Conservation (phyloP, 2,888 invertebrate species). For the Oligia latruncula region DNA sequence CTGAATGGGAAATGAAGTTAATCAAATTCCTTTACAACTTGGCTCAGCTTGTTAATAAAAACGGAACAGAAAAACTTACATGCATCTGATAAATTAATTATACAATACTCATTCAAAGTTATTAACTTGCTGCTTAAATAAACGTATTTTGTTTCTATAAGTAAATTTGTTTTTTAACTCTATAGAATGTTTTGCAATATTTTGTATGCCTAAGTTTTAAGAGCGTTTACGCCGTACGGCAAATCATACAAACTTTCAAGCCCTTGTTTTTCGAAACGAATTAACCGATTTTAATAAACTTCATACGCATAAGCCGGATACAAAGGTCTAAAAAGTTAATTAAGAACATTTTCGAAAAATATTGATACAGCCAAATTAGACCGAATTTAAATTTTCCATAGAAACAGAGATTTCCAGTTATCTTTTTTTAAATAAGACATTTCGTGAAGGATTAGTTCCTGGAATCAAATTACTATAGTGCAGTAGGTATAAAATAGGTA, state of each 20-base stretch:
- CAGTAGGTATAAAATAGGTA: background rate
- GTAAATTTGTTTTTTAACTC: background rate
- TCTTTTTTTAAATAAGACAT: too few species aligned
- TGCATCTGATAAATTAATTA: conserved; percentile 16
- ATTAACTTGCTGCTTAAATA: background rate
- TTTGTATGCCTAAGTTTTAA: background rate
- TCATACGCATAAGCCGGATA: too few species aligned
- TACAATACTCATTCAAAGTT: background rate
- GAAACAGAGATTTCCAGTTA: too few species aligned
- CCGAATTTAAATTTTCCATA: too few species aligned
- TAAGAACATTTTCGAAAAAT: too few species aligned
- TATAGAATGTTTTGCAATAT: background rate
- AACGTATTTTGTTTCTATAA: background rate
- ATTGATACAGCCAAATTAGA: too few species aligned
- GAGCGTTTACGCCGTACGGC: too few species aligned
- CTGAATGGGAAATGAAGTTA: background rate
- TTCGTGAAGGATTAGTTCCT: too few species aligned
- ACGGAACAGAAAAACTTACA: background rate
- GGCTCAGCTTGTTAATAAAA: background rate
- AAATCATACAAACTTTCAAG: too few species aligned
- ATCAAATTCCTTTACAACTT: conserved; percentile 4
- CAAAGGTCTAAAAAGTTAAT: too few species aligned
- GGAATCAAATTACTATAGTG: background rate
- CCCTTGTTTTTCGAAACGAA: too few species aligned
- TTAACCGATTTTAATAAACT: too few species aligned